Evolutionary conservation across 2,113 vertebrate genomes (phyloP), one percentile per base, ranked within the genome.

Genomic region (Elephas maximus): DNA sequence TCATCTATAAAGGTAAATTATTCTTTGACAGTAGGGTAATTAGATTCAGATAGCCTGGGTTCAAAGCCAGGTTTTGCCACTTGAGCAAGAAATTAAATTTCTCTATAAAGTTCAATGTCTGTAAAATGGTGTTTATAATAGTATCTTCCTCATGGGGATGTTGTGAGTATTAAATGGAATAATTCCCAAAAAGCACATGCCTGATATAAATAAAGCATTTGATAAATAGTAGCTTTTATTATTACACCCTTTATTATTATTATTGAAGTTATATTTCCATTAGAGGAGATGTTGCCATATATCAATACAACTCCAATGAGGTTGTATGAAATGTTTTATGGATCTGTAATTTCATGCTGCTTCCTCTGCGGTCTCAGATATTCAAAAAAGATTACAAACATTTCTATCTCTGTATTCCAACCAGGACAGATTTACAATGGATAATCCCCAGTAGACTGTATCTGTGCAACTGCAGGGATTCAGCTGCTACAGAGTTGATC

Each of bases 311-410:
- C 71, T 84, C 81, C 76, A 87, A 1, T 84, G 60, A 84, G 71
- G 30, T 20, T 94, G n/a, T 84, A 90, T 23, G 51, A 84, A 93
- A 90, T 90, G 18, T 69, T 94, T 93, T 41, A 74, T 62, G 67
- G 45, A 26, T 97, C 80, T 96, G 37, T 71, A 79, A 94, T 92
- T 82, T 65, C 88, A 88, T 30, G 51, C 90, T 88, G 93, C 28
- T 93, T 89, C 78, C 53, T 95, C 60, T 92, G 71, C 85, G 71
- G 84, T 97, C 88, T 97, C 95, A 93, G 60, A 81, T 63, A 76
- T 76, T 90, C 97, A 77, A 81, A 77, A 77, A 95, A 97, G 95
- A 96, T 94, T 94, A 96, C 94, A 96, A 67, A 87, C 67, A 67
- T 91, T 90, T 95, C 80, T 93, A 96, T 97, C 94, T 90, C 92